These are phyloP conservation scores for Oscheius sp. DNA, from an alignment of 1,140 invertebrate species.

Conservation along the genomic window DNA sequence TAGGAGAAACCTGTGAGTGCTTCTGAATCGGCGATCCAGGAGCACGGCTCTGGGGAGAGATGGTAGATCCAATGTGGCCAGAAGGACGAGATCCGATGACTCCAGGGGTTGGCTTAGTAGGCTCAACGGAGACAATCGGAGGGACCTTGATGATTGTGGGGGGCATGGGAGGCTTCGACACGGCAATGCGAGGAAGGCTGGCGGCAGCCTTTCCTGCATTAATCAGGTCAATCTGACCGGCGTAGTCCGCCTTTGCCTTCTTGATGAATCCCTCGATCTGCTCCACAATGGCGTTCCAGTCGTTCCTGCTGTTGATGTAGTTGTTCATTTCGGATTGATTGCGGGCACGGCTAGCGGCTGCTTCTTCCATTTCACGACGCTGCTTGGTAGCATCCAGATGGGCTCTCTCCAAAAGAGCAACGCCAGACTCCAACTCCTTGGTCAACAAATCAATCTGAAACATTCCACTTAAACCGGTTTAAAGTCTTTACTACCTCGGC, in stretches of 20 bases:
- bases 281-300: neutral
- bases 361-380: slow-evolving; percentile 6
- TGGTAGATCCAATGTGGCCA: neutral
- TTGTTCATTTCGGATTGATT: neutral
- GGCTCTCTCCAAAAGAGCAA: slow-evolving; percentile 5
- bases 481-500: neutral
- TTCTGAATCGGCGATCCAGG: neutral
- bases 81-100: neutral
- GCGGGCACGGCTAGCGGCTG: slow-evolving; percentile 1
- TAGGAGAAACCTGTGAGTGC: neutral
- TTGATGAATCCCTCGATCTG: slow-evolving; percentile 7
- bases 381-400: slow-evolving; percentile 8
- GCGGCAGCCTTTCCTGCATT: neutral
- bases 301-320: neutral
- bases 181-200: neutral
- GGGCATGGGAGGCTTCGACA: slow-evolving; percentile 1
- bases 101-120: neutral
- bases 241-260: slow-evolving; percentile 5
- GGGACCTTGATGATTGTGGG: slow-evolving; percentile 11
- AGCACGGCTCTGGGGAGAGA: neutral
- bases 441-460: neutral
- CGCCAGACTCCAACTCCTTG: neutral
- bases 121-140: neutral
- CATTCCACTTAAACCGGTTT: neutral
- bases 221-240: neutral